phyloP scores from a whole-genome alignment of 2,797 vertebrate species.

The Chrysolophus pictus region DNA sequence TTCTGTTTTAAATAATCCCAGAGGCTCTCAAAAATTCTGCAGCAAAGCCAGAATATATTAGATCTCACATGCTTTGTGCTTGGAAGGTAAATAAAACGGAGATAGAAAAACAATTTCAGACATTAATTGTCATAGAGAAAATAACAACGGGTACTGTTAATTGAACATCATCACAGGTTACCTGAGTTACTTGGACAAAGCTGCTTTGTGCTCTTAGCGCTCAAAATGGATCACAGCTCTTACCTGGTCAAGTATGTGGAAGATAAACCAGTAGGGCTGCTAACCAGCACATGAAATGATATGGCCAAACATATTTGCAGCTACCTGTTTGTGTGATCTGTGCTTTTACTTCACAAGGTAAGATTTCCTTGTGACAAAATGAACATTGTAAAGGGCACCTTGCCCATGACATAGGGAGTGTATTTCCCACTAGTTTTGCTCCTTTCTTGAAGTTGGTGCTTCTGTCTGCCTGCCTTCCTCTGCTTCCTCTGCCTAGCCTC shows the following conservation, averaged over 20 bases:
- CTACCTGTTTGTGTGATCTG: background rate
- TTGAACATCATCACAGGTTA: background rate
- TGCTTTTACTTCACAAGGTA: background rate
- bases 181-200: background rate
- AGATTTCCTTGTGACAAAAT: background rate
- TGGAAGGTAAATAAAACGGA: constrained; percentile 33
- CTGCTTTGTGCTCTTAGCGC: background rate
- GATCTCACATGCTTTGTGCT: background rate
- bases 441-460: background rate
- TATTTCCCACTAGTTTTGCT: background rate
- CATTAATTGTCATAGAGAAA: constrained; percentile 4
- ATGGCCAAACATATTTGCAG: background rate
- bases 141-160: background rate
- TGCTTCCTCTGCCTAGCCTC: background rate
- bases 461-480: background rate
- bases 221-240: background rate
- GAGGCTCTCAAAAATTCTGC: constrained; percentile 14
- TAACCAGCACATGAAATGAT: background rate
- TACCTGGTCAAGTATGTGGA: background rate
- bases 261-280: background rate
- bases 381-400: background rate
- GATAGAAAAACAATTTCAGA: background rate
- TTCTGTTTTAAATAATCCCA: constrained; percentile 22
- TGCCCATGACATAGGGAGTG: background rate
- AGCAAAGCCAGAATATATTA: background rate